Evolutionary conservation across 2,113 vertebrate species (phyloP).

Genomic region (Percopsis transmontana): DNA sequence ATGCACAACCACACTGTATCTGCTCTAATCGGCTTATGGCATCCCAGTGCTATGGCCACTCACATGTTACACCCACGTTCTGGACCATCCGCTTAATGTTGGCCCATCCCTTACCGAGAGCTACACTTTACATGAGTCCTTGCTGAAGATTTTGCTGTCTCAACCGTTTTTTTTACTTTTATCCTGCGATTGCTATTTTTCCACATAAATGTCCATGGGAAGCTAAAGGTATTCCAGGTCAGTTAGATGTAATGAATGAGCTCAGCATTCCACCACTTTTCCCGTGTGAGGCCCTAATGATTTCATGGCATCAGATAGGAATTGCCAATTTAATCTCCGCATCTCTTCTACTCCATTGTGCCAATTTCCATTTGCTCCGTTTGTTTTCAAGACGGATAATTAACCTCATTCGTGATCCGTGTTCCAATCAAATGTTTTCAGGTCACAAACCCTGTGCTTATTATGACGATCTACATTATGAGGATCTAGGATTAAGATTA

Average conservation of each 20-base stretch:
- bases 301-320: conserved; percentile 35
- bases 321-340: conserved; percentile 27
- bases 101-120: conserved; percentile 13
- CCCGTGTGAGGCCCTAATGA: conserved; percentile 31
- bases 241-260: conserved; percentile 46
- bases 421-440: conserved; percentile 30
- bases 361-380: conserved; percentile 27
- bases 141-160: conserved; percentile 1
- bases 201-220: conserved; percentile 12
- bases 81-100: conserved; percentile 31
- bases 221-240: conserved; percentile 30
- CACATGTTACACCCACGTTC: conserved; percentile 6
- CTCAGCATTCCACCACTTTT: conserved; percentile 23
- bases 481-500: too few relatives aligned
- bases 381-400: conserved; percentile 38
- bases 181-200: conserved; percentile 4
- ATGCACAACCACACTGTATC: conserved; percentile 47
- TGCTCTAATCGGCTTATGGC: conserved; percentile 51
- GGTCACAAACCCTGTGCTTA: conserved; percentile 29
- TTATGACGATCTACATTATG: too few relatives aligned
- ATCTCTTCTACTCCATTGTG: conserved; percentile 29
- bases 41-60: conserved; percentile 12
- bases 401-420: conserved; percentile 21
- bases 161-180: conserved; percentile 6
- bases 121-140: not conserved